Evolutionary conservation across 2,113 vertebrate species (phyloP).

Genomic region (Otolemur garnettii): DNA sequence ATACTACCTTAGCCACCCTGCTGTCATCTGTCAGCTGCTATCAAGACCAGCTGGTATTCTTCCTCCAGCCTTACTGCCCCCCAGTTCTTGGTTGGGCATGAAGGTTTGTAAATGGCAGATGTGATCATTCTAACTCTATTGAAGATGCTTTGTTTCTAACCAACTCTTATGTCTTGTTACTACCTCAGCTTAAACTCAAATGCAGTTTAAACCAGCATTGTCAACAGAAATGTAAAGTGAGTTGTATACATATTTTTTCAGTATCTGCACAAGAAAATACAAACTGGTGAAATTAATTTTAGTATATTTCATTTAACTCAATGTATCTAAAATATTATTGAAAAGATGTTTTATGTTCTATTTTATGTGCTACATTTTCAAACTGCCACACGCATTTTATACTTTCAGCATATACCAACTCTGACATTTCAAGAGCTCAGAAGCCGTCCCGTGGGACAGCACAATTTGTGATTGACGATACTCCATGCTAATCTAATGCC

Average conservation of each 20-base stretch:
- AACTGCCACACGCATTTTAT: not conserved
- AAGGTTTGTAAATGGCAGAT: not conserved
- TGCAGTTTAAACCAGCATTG: not conserved
- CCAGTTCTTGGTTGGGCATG: not conserved
- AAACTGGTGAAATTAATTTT: slow-evolving; percentile 51
- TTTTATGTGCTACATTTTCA: slow-evolving; percentile 15
- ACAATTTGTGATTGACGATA: not conserved
- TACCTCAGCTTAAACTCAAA: not conserved
- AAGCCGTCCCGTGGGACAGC: not conserved
- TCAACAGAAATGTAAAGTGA: slow-evolving; percentile 17
- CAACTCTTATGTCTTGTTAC: not conserved
- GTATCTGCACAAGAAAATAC: not conserved
- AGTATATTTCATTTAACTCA: slow-evolving; percentile 14
- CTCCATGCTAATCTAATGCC: not conserved
- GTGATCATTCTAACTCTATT: not conserved
- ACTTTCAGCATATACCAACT: not conserved
- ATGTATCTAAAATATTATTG: not conserved
- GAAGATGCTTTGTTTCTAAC: not conserved
- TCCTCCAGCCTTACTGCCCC: not conserved
- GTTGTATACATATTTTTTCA: not conserved
- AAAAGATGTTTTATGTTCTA: not conserved
- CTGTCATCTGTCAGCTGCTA: not conserved
- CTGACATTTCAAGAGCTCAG: not conserved
- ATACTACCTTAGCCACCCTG: not conserved
- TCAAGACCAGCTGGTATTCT: not conserved